Base-by-base conservation (phyloP, 2,888 invertebrate genomes). In the Asteroscopus sphinx region DNA sequence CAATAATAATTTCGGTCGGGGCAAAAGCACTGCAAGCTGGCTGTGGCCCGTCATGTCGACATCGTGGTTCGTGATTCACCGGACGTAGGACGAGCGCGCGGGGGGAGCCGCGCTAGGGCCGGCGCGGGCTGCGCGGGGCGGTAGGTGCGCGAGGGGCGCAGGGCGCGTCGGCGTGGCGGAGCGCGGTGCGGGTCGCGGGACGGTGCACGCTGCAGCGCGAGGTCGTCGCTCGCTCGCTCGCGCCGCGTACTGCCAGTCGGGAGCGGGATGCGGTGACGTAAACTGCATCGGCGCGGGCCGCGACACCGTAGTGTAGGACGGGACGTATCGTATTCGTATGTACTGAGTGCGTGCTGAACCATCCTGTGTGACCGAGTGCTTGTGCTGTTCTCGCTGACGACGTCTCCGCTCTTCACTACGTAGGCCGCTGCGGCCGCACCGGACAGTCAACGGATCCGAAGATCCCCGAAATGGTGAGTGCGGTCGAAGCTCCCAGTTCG, bases 251-350 rank as follows among this genome's bases (percentile, higher is more conserved):
- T 68, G 91, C 85, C 92, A 94, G 93, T 93, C 92, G 91, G 93
- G 93, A 93, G 92, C 93, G 93, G 93, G 93, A 94, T 94, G 93
- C 93, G 93, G 94, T 93, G 94, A 93, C 93, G 94, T 93, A 92
- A 89, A 90, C 90, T 93, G 94, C 94, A 94, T 87, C 91, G 93
- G 93, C 93, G 88, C 84, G 88, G 88, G 92, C 93, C 93, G 91
- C 87, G 76, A 89, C 47, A 64, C 85, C 90, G 90, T 93, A 93
- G 92, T 93, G 93, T 93, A 91, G 93, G 88, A 91, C 94, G 92
- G 91, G 91, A 93, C 91, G 90, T 87, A 86, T 91, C 87, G 91
- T 89, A 74, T 85, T 86, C 83, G 80, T 84, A 82, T 88, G 87
- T 88, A 80, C 78, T 76, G 85, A 83, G 87, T 89, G 88, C 83